phyloP scores from a whole-genome alignment of 2,888 invertebrate genomes.

The Drosophila tripunctata region DNA sequence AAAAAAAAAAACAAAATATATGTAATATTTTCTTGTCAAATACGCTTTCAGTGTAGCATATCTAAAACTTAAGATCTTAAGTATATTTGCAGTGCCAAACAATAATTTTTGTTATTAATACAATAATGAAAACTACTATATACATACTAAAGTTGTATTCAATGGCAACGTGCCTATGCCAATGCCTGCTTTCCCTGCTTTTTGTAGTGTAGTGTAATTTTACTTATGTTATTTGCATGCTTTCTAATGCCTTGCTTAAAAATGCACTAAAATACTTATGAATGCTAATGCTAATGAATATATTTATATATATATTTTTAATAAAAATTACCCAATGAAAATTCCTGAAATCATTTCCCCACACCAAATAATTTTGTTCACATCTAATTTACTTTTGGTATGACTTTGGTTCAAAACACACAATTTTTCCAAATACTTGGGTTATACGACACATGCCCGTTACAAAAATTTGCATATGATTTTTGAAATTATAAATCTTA shows the following conservation, averaged over 20 bases:
- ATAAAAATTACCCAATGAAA: constrained; percentile 25
- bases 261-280: constrained; percentile 11
- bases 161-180: constrained; percentile 28
- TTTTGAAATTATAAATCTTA: constrained; percentile 38
- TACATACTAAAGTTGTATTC: constrained; percentile 16
- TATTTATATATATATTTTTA: constrained; percentile 7
- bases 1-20: background rate
- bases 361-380: constrained; percentile 56
- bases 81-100: constrained; percentile 6
- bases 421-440: constrained; percentile 25
- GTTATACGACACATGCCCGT: constrained; percentile 20
- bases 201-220: constrained; percentile 22
- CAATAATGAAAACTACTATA: background rate
- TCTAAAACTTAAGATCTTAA: constrained; percentile 23
- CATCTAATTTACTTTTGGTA: constrained; percentile 43
- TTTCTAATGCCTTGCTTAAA: constrained; percentile 25
- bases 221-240: constrained; percentile 52
- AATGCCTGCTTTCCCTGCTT: constrained; percentile 40
- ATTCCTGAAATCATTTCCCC: constrained; percentile 50
- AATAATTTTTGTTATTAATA: constrained; percentile 1
- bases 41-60: constrained; percentile 36
- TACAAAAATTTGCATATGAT: constrained; percentile 54
- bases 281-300: background rate
- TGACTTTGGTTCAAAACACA: constrained; percentile 34
- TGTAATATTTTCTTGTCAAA: constrained; percentile 16